phyloP scores from a whole-genome alignment of 2,797 vertebrate genomes.

The Rhodeus uyekii region DNA sequence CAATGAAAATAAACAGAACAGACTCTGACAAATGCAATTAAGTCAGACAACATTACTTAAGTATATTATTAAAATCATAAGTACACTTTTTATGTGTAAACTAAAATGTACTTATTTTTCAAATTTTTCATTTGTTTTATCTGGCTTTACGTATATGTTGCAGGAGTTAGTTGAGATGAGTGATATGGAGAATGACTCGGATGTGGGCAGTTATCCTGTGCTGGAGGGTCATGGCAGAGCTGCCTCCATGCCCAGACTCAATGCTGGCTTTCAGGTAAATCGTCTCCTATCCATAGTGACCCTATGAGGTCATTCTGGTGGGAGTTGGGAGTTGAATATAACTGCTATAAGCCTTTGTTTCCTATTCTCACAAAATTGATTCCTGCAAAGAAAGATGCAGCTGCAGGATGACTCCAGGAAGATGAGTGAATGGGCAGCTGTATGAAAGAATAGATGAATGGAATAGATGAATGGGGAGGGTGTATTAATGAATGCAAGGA shows the following conservation, averaged over 20 bases:
- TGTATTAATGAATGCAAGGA: slow-evolving; percentile 5
- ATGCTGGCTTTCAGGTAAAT: slow-evolving; percentile 89
- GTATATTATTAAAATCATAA: not conserved
- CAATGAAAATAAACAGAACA: no score
- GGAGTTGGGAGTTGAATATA: not conserved
- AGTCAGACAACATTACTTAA: no score
- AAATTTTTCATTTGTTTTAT: not conserved
- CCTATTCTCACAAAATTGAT: not conserved
- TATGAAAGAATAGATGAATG: slow-evolving; percentile 13
- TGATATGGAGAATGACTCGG: slow-evolving; percentile 80
- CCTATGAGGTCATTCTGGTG: not conserved
- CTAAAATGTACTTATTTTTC: not conserved
- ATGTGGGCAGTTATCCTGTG: slow-evolving; percentile 78
- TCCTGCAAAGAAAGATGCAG: slow-evolving; percentile 4
- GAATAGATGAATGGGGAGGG: not conserved
- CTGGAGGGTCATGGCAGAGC: slow-evolving; percentile 90
- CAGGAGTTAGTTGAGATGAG: slow-evolving; percentile 87
- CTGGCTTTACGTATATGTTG: slow-evolving; percentile 9
- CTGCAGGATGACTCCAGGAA: not conserved
- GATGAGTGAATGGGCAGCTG: slow-evolving; percentile 6
- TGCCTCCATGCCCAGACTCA: slow-evolving; percentile 92
- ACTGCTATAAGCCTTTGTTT: not conserved
- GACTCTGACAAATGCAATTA: no score
- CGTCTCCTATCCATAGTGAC: not conserved
- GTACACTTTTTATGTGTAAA: not conserved